phyloP scores from a whole-genome alignment of 2,113 vertebrate genomes.

The Oceanodroma tethys region DNA sequence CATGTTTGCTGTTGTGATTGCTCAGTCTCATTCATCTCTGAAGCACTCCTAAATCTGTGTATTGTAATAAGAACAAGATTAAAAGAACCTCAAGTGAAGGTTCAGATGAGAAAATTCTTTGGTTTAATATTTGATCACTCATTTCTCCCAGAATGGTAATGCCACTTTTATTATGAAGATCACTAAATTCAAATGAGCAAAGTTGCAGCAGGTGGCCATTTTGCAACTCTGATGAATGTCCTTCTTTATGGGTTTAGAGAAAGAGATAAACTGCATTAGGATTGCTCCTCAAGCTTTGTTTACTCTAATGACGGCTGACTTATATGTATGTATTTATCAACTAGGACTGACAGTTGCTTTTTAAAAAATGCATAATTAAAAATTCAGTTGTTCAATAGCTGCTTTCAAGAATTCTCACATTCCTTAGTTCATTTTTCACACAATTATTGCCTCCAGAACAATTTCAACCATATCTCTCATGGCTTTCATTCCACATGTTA shows the following conservation, averaged over 20 bases:
- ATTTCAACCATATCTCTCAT: not conserved
- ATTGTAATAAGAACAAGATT: not conserved
- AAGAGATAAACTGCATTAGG: not conserved
- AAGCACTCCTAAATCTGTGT: not conserved
- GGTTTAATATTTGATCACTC: not conserved
- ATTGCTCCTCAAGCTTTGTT: not conserved
- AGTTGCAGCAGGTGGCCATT: not conserved
- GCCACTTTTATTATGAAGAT: not conserved
- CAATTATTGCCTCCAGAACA: not conserved
- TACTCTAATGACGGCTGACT: not conserved
- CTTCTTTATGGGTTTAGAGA: not conserved
- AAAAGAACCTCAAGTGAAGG: not conserved
- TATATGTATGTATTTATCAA: not conserved
- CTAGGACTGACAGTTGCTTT: not conserved
- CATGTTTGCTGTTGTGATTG: not conserved
- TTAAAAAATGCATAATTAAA: not conserved
- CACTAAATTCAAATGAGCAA: not conserved
- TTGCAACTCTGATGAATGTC: not conserved
- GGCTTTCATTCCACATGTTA: not conserved
- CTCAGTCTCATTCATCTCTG: not conserved
- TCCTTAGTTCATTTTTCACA: not conserved
- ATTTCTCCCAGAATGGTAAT: not conserved
- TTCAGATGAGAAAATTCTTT: not conserved
- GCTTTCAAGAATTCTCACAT: not conserved
- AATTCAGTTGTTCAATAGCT: not conserved